phyloP scores from a whole-genome alignment of 2,113 vertebrate species.

The Okapia johnstoni region DNA sequence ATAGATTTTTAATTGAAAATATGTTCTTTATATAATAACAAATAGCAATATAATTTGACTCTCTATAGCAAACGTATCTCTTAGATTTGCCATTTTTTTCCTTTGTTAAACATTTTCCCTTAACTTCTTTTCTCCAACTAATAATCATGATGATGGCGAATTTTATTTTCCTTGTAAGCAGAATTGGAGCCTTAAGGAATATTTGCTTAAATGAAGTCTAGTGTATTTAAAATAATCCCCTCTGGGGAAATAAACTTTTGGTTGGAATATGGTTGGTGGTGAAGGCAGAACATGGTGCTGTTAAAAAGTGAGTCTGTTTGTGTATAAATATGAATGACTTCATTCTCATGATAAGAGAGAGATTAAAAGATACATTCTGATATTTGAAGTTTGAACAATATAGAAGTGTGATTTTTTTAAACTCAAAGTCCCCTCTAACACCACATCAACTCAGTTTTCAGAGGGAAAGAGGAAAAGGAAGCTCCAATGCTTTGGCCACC shows the following conservation, averaged over 20 bases:
- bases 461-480: background rate
- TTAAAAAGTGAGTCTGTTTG: background rate
- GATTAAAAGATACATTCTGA: background rate
- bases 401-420: background rate
- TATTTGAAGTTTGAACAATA: background rate
- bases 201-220: conserved; percentile 8
- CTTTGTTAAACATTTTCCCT: background rate
- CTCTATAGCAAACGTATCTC: background rate
- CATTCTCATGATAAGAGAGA: background rate
- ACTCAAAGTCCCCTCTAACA: background rate
- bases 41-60: background rate
- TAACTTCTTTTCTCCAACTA: background rate
- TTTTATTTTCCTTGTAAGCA: background rate
- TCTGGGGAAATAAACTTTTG: background rate
- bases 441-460: background rate
- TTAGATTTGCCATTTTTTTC: background rate
- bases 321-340: background rate
- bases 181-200: background rate
- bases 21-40: background rate
- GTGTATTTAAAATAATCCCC: background rate
- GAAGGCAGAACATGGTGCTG: background rate
- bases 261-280: background rate
- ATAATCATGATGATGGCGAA: background rate
- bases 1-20: background rate
- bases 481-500: background rate